Evolutionary conservation across 2,113 vertebrate species (phyloP).

Genomic region (Microcebus jonahi): DNA sequence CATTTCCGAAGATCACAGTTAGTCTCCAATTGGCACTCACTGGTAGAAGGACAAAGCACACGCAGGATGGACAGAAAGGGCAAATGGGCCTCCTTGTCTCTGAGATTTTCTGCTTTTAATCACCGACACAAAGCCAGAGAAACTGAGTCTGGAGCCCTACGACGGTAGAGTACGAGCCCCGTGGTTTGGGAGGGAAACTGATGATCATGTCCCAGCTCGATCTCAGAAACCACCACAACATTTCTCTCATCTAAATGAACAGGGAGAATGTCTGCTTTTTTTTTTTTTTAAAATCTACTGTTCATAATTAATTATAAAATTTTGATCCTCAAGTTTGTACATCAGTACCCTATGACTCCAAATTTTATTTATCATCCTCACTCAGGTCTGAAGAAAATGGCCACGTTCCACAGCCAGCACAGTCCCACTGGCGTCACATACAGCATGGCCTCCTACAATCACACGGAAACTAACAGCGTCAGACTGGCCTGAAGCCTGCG

Average conservation of each 20-base stretch:
- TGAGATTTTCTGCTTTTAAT: neutral
- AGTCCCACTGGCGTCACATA: too few relatives aligned
- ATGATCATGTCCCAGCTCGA: neutral
- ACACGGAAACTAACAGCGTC: too few relatives aligned
- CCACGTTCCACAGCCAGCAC: too few relatives aligned
- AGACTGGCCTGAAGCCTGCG: too few relatives aligned
- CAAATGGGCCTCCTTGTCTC: neutral
- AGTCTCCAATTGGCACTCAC: neutral
- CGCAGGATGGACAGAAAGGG: neutral
- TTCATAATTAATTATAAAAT: too few relatives aligned
- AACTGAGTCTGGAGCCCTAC: rapidly evolving
- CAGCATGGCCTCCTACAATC: too few relatives aligned
- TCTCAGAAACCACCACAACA: neutral
- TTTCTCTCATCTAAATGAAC: neutral
- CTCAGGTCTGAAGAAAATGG: too few relatives aligned
- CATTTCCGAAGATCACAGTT: neutral
- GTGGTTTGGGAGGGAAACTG: neutral
- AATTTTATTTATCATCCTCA: too few relatives aligned
- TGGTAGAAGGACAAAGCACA: neutral
- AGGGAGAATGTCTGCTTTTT: neutral
- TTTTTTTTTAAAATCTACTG: neutral
- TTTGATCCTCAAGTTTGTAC: too few relatives aligned
- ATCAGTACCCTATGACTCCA: too few relatives aligned
- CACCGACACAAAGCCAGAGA: rapidly evolving
- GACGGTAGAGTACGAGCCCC: neutral